These are phyloP conservation scores for Hirtodrosophila cameraria DNA, from an alignment of 2,888 invertebrate species.

Conservation along the genomic window DNA sequence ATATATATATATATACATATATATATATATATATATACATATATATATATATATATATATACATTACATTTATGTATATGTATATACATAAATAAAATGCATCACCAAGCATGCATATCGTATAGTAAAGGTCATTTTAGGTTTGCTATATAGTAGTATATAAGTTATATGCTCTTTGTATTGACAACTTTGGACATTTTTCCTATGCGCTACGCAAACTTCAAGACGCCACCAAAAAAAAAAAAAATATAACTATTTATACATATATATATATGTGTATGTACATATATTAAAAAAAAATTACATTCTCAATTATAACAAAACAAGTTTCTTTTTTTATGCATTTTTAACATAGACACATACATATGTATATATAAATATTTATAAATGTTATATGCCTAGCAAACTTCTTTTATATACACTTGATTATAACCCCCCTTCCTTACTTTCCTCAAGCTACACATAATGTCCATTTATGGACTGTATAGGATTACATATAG, in stretches of 20 bases:
- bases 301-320: conserved; percentile 51
- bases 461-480: conserved; percentile 28
- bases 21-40: conserved; percentile 29
- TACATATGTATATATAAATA: conserved; percentile 29
- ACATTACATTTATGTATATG: conserved; percentile 17
- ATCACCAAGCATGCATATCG: conserved; percentile 26
- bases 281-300: conserved; percentile 28
- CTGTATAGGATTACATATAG: conserved; percentile 27
- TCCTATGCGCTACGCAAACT: conserved; percentile 46
- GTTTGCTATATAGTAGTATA: conserved; percentile 18
- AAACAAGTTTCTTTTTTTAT: conserved; percentile 44
- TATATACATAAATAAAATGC: conserved; percentile 58
- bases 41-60: conserved; percentile 46
- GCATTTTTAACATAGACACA: conserved; percentile 37
- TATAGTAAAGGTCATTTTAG: conserved; percentile 25
- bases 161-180: conserved; percentile 53
- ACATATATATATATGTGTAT: conserved; percentile 29
- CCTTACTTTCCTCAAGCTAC: conserved; percentile 19
- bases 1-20: conserved; percentile 46
- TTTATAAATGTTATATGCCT: conserved; percentile 45
- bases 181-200: conserved; percentile 78
- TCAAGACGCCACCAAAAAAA: conserved; percentile 40
- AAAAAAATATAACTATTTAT: conserved; percentile 34
- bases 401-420: conserved; percentile 60
- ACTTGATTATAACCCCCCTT: conserved; percentile 47